Conservation (phyloP, 2,888 invertebrate genomes). For the Andricus curvator region DNA sequence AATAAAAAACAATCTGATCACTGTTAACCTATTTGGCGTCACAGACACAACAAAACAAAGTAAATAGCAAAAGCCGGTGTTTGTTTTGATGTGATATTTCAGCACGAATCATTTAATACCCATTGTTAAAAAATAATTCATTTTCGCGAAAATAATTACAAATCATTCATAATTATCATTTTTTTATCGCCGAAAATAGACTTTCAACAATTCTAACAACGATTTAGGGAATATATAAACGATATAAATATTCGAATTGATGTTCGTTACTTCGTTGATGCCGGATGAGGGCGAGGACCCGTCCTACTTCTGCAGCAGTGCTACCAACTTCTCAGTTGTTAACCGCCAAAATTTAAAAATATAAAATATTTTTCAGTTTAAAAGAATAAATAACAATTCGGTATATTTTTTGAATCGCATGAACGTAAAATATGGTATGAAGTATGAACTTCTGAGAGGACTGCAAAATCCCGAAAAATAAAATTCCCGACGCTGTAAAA, state of each 20-base stretch:
- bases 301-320: neutral
- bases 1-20: neutral
- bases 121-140: neutral
- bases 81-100: no score
- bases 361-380: no score
- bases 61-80: no score
- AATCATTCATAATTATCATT: neutral
- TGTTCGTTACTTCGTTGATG: neutral
- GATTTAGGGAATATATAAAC: neutral
- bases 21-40: neutral
- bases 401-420: no score
- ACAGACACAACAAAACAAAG: neutral
- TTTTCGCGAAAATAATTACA: neutral
- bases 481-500: no score
- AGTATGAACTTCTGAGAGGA: no score
- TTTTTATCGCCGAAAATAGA: neutral
- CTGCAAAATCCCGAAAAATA: no score
- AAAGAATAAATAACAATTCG: no score
- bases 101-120: neutral
- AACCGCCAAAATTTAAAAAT: neutral
- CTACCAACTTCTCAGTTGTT: neutral
- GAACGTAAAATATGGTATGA: no score
- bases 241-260: neutral
- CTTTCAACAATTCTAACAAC: neutral
- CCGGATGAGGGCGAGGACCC: neutral